Evolutionary conservation across 2,888 invertebrate genomes (phyloP), one percentile per base, ranked within the genome.

Genomic region (Tetanocera ferruginea): DNA sequence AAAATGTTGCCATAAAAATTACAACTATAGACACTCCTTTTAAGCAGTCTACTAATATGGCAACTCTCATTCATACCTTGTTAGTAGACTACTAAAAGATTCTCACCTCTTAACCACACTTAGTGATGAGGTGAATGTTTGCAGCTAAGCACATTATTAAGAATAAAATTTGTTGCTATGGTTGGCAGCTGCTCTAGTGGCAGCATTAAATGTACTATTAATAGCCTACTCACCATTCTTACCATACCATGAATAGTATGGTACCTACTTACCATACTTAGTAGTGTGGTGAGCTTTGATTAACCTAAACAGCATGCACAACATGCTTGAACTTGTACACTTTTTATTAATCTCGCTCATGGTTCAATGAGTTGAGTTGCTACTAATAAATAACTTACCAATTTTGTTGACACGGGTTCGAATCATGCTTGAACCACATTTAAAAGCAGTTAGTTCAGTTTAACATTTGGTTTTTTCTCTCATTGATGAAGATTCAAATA

Each of bases 361-460:
- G 51, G 52, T 17, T 55, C 8, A 71, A 62, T 31, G 34, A 37
- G 70, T 72, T 73, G 55, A 37, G 23, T 34, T 64, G 31, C n/a
- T 19, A n/a, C 49, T 19, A 14, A 0, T 11, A 9, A 49, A 34
- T 14, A 11, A 0, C 31, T 57, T 28, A n/a, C 0, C 11, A 43
- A 3, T 43, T 43, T 1, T 43, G 43, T 25, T 51, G 2, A 55
- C 51, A 3, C 25, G 51, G 52, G 81, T 82, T 82, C 81, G 34
- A 80, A 62, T 34, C 78, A 25, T 31, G 1, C 19, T 19, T 19
- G 19, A 5, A 19, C 11, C 34, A 28, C 14, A 3, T 31, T 31
- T 8, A 1, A 55, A 6, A 64, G 11, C 34, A 17, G 0, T 60
- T 34, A 31, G 11, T 64, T 31, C 5, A 64, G n/a, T 60, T 31